A percentile compares a stretch with the other conserved stretches of the same genome.
These are phyloP conservation scores for Sparus aurata DNA, from an alignment of 2,797 vertebrate genomes.

Conservation along the genomic window DNA sequence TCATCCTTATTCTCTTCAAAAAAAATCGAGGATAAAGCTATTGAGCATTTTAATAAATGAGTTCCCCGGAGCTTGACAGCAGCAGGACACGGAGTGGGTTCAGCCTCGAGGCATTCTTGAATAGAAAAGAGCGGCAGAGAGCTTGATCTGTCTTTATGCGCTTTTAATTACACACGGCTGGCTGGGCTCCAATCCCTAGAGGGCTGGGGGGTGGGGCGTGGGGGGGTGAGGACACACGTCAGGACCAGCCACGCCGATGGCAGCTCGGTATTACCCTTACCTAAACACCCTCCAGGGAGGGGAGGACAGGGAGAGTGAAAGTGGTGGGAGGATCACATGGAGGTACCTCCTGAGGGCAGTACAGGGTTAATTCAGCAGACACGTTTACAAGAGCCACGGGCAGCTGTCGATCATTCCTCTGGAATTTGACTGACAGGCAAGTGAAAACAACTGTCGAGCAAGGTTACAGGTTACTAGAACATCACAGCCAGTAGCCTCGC, in stretches of 20 bases:
- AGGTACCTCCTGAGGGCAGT: conserved; percentile 31
- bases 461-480: conserved; percentile 5
- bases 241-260: conserved; percentile 58
- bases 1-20: conserved; percentile 15
- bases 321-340: conserved; percentile 35
- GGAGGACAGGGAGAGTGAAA: background rate
- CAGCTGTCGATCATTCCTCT: conserved; percentile 64
- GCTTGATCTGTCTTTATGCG: conserved; percentile 80
- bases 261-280: conserved; percentile 58
- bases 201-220: conserved; percentile 18
- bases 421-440: conserved; percentile 35
- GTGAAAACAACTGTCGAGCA: conserved; percentile 49
- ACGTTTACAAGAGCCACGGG: conserved; percentile 64
- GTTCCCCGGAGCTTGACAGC: conserved; percentile 53
- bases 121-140: conserved; percentile 62
- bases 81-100: conserved; percentile 54
- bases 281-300: conserved; percentile 62
- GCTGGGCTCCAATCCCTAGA: conserved; percentile 72
- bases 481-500: conserved; percentile 4
- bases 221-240: conserved; percentile 65
- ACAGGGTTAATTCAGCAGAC: conserved; percentile 62
- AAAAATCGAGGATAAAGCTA: conserved; percentile 49
- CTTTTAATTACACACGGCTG: conserved; percentile 83
- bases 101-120: conserved; percentile 55
- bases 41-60: conserved; percentile 59